Base-by-base conservation (phyloP, 2,797 vertebrate species). In the Cetoscarus ocellatus region DNA sequence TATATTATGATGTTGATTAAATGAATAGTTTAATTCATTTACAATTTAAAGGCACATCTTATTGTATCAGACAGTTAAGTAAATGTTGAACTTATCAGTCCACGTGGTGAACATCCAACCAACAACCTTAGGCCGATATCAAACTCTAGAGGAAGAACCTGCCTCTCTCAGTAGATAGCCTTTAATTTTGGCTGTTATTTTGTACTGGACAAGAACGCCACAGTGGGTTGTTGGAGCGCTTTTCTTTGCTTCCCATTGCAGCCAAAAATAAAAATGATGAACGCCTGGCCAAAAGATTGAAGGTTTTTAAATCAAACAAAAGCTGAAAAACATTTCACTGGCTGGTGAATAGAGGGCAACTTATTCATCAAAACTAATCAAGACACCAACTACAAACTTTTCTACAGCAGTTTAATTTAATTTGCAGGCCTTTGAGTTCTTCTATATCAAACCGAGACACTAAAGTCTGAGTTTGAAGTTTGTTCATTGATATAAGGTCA, bases 401-500 rank as follows among this genome's bases (percentile, higher is more conserved):
- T 39, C 38, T 10, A 3, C 38, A 7, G 38, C 1, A 15, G 11
- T 15, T 6, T 13, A 6, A 51, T 7, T n/a, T 39, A 0, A 60
- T 54, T 50, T 19, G 17, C 17, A 58, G 47, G 36, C n/a, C 48
- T 51, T 48, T 7, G 39, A 62, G 10, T 62, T 67, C 13, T 45
- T 51, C 62, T 34, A 9, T 13, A 12, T 18, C 39, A 42, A 34
- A 45, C 6, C 3, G 10, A 15, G 44, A 6, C 6, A 3, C 11
- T 10, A 19, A 7, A 45, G n/a, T 3, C n/a, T 9, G n/a, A 4
- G 11, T 50, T 4, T 27, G 8, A 13, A 34, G 50, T 61, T 43
- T 36, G 48, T 61, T 67, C 47, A 64, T 44, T 55, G 55, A 51
- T 14, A 44, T 35, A 43, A 70, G 61, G 44, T 11, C 15, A 56